phyloP scores from a whole-genome alignment of 2,888 invertebrate species.

The Hirtodrosophila histrioides region DNA sequence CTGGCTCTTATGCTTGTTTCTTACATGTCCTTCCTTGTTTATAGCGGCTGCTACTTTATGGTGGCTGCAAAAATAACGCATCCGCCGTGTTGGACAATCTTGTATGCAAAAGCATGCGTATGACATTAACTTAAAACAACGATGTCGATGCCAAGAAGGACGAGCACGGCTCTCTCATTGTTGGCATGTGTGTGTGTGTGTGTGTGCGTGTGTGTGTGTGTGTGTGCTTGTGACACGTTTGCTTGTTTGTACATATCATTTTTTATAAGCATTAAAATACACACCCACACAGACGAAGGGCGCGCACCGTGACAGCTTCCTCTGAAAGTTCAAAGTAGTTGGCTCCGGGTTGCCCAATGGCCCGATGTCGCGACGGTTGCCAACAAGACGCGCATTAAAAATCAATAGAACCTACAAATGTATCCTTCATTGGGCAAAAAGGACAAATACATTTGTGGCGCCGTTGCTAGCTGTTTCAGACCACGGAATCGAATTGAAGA shows the following conservation, averaged over 20 bases:
- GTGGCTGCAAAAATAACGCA: constrained; percentile 32
- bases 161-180: constrained; percentile 9
- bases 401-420: constrained; percentile 74
- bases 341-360: constrained; percentile 41
- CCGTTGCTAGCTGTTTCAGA: constrained; percentile 33
- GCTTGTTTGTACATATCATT: constrained; percentile 35
- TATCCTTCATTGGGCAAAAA: constrained; percentile 53
- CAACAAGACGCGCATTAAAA: constrained; percentile 68
- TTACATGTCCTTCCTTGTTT: constrained; percentile 21
- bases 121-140: constrained; percentile 70
- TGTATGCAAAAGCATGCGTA: constrained; percentile 70
- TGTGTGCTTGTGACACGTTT: constrained; percentile 39
- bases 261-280: constrained; percentile 62
- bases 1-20: not conserved
- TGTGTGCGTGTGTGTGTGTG: constrained; percentile 4
- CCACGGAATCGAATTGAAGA: constrained; percentile 30
- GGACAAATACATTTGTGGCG: constrained; percentile 54
- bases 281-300: constrained; percentile 18
- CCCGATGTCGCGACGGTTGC: constrained; percentile 47
- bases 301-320: constrained; percentile 41
- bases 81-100: constrained; percentile 35
- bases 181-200: constrained; percentile 8
- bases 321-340: constrained; percentile 62
- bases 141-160: constrained; percentile 34
- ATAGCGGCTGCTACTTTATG: constrained; percentile 38